A percentile compares a stretch with the other conserved stretches of the same genome.
These are phyloP conservation scores for Centropus bengalensis DNA, from an alignment of 2,113 vertebrate species.

Conservation along the genomic window DNA sequence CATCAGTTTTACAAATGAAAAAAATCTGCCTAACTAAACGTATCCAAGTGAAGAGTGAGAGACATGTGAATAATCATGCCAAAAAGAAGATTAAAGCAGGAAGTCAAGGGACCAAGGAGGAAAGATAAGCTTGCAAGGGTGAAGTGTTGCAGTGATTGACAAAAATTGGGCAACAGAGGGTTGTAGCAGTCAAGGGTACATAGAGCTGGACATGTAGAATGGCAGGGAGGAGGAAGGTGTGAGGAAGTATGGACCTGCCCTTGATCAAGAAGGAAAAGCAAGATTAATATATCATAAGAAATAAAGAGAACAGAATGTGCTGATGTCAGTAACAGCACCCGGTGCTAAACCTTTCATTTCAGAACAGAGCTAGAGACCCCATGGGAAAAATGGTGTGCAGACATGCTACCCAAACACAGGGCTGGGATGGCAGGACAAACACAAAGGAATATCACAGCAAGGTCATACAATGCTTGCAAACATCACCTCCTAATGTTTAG, in stretches of 20 bases:
- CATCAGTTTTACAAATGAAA: not conserved
- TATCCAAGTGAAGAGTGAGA: not conserved
- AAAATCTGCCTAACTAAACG: not conserved
- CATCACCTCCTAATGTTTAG: not conserved
- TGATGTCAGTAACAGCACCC: not conserved
- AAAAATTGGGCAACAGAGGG: rapidly evolving
- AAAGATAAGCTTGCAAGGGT: not conserved
- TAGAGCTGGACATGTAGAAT: not conserved
- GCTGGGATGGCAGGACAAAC: not conserved
- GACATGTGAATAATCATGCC: not conserved
- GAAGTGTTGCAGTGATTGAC: not conserved
- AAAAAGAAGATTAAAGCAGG: not conserved
- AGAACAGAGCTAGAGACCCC: not conserved
- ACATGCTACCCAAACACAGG: rapidly evolving
- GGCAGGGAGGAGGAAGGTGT: not conserved
- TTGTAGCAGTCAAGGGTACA: not conserved
- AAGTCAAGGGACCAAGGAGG: not conserved
- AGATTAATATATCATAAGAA: not conserved
- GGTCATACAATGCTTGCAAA: not conserved
- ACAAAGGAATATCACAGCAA: not conserved
- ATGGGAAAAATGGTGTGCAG: not conserved
- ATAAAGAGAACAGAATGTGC: not conserved
- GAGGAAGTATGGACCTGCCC: not conserved
- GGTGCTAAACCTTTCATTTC: not conserved
- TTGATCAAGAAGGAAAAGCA: not conserved